These are phyloP conservation scores for Cephus rjabovi DNA, from an alignment of 2,888 invertebrate genomes.

Conservation along the genomic window DNA sequence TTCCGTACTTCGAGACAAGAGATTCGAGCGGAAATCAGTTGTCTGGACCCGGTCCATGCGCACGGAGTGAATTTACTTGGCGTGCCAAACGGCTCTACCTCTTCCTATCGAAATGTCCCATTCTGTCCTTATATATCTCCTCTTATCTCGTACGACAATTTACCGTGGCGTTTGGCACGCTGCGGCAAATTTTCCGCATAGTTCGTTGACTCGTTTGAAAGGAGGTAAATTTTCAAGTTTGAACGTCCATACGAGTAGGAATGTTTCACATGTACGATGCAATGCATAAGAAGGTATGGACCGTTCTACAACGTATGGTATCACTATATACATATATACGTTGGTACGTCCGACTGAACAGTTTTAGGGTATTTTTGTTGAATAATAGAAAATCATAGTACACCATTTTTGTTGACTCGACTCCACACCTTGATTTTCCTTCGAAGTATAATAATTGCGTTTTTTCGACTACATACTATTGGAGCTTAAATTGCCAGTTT, in stretches of 20 bases:
- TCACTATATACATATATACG: not conserved
- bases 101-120: constrained; percentile 14
- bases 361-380: not conserved
- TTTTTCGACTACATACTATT: not conserved
- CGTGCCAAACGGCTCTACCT: constrained; percentile 44
- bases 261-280: not conserved
- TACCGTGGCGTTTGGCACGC: constrained; percentile 31
- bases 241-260: not conserved
- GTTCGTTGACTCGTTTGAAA: constrained; percentile 46
- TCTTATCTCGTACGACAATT: constrained; percentile 37
- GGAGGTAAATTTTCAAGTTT: constrained; percentile 5
- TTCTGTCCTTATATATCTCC: constrained; percentile 14
- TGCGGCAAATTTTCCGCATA: constrained; percentile 52
- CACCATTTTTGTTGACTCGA: not conserved
- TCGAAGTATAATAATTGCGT: not conserved
- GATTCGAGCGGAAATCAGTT: constrained; percentile 51
- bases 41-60: constrained; percentile 54
- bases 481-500: not conserved
- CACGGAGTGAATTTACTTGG: constrained; percentile 34
- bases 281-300: not conserved
- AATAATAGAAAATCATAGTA: not conserved
- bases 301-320: not conserved
- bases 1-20: constrained; percentile 32
- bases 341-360: not conserved
- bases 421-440: not conserved